These are phyloP conservation scores for Vesta saturnalis DNA, from an alignment of 2,888 invertebrate species.

Conservation along the genomic window DNA sequence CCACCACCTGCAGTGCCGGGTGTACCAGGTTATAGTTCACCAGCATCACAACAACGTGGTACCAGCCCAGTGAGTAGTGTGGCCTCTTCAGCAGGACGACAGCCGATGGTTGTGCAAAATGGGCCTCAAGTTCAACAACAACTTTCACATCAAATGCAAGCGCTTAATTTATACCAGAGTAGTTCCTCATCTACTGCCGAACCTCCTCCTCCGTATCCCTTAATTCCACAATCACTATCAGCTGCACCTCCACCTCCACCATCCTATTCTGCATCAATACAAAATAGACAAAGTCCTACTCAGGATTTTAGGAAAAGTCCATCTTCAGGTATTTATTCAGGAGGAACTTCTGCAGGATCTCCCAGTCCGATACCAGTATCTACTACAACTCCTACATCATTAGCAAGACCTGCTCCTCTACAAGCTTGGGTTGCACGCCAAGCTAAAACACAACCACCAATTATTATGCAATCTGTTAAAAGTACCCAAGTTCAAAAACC, in stretches of 20 bases:
- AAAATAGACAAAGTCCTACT: slow-evolving; percentile 87
- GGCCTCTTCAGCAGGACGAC: slow-evolving; percentile 63
- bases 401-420: slow-evolving; percentile 82
- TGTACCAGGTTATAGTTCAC: slow-evolving; percentile 59
- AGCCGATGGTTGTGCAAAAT: slow-evolving; percentile 85
- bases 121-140: slow-evolving; percentile 85
- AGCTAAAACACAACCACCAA: slow-evolving; percentile 89
- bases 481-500: slow-evolving; percentile 97
- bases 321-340: slow-evolving; percentile 87
- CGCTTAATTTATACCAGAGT: slow-evolving; percentile 79
- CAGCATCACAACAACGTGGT: slow-evolving; percentile 52
- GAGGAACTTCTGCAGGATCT: slow-evolving; percentile 81
- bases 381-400: slow-evolving; percentile 70
- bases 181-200: slow-evolving; percentile 69
- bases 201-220: slow-evolving; percentile 68
- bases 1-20: slow-evolving; percentile 70
- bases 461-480: slow-evolving; percentile 97
- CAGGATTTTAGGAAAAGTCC: slow-evolving; percentile 84
- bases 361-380: slow-evolving; percentile 80
- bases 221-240: slow-evolving; percentile 64
- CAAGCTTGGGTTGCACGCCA: slow-evolving; percentile 88
- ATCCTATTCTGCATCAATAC: slow-evolving; percentile 86
- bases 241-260: slow-evolving; percentile 81
- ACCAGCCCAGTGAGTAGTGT: slow-evolving; percentile 75
- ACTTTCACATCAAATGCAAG: slow-evolving; percentile 88